Percentiles rank a stretch among this genome's conserved stretches.
These are phyloP conservation scores for Esox masquinongy DNA, from an alignment of 2,797 vertebrate genomes.

Conservation along the genomic window DNA sequence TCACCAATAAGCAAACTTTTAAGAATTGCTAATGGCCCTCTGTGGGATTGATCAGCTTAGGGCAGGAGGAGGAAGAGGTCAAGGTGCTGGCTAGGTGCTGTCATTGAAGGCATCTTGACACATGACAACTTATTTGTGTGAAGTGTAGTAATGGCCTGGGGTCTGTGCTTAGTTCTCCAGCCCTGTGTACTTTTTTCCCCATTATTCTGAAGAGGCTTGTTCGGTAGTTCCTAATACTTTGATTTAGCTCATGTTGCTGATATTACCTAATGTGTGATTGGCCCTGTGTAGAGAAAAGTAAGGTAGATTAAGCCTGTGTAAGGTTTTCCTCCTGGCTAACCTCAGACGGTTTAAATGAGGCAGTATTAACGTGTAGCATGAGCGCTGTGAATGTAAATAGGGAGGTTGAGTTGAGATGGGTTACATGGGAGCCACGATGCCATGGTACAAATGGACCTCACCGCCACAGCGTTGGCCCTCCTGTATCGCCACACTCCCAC, in stretches of 20 bases:
- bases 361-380: not conserved
- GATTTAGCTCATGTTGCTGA: constrained; percentile 4
- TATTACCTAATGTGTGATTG: not conserved
- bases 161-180: constrained; percentile 58
- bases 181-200: constrained; percentile 55
- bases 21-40: not conserved
- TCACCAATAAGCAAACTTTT: not conserved
- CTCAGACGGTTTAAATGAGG: not conserved
- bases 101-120: constrained; percentile 46
- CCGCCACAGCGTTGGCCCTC: constrained; percentile 47
- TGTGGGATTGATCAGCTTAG: constrained; percentile 47
- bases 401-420: constrained; percentile 35
- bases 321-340: not conserved
- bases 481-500: constrained; percentile 45
- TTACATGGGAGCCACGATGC: constrained; percentile 28
- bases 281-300: not conserved
- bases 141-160: constrained; percentile 45
- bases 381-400: constrained; percentile 3
- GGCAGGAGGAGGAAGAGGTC: constrained; percentile 29
- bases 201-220: not conserved
- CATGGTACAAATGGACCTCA: constrained; percentile 35
- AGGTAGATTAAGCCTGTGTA: not conserved
- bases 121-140: constrained; percentile 58
- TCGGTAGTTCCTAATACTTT: constrained; percentile 4
- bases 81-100: constrained; percentile 45